Percentiles rank a stretch among this genome's conserved stretches.
Evolutionary conservation across 2,888 invertebrate genomes (phyloP).

Genomic region (Acleris sparsana): DNA sequence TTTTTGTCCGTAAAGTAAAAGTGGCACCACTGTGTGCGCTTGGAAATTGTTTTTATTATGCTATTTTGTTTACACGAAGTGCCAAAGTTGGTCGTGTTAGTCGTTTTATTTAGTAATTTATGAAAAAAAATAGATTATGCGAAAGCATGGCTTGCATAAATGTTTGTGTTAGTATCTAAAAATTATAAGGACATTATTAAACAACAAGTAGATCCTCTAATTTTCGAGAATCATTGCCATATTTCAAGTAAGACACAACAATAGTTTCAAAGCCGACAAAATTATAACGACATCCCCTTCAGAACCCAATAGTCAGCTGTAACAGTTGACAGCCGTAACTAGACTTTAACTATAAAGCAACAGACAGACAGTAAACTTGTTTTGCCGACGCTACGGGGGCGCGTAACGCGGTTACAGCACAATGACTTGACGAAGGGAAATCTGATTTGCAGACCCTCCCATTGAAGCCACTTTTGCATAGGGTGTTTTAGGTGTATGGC

Average conservation of each 20-base stretch:
- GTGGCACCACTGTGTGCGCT: conserved; percentile 26
- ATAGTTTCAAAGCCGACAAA: too few species aligned
- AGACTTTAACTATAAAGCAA: conserved; percentile 29
- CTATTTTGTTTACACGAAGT: not conserved
- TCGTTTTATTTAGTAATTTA: too few species aligned
- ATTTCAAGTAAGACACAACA: too few species aligned
- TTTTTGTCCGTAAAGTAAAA: conserved; percentile 26
- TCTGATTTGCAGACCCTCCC: conserved; percentile 79
- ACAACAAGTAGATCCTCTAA: too few species aligned
- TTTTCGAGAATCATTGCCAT: too few species aligned
- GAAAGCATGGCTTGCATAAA: too few species aligned
- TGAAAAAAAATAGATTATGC: too few species aligned
- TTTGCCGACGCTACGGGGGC: conserved; percentile 58
- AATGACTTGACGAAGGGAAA: conserved; percentile 82
- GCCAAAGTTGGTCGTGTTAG: not conserved
- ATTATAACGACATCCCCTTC: too few species aligned
- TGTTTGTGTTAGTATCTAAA: too few species aligned
- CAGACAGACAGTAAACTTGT: conserved; percentile 44
- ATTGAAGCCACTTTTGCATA: conserved; percentile 80
- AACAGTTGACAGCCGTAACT: too few species aligned
- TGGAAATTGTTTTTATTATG: conserved; percentile 23
- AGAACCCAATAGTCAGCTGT: too few species aligned
- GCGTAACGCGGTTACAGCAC: conserved; percentile 74
- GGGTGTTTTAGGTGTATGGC: conserved; percentile 40
- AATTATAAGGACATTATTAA: too few species aligned